Evolutionary conservation across 2,888 invertebrate species (phyloP), one percentile per base, ranked within the genome.

Genomic region (Phoenoteleia sp.): DNA sequence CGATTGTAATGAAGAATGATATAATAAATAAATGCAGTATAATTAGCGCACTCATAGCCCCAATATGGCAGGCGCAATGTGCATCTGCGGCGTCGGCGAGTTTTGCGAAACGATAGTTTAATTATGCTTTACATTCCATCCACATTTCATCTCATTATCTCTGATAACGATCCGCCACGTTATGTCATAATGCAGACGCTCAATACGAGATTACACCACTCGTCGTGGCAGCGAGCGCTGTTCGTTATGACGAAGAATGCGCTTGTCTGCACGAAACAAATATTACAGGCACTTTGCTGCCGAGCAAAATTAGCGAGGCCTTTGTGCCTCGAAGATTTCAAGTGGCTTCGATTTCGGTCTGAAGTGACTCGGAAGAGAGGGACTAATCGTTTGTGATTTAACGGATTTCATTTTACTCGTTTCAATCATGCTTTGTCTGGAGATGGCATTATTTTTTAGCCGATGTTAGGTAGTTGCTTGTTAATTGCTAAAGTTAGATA

Each of bases 91-190:
- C 60, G 5, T 4, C 23, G n/a, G 4, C 42, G 69, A 69, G 45
- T 25, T 69, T 71, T 15, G 62, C 72, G 67, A 69, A 72, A 69
- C 77, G 74, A 81, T 85, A 79, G 85, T 81, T 85, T 85, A 81
- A 85, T 85, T 79, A 81, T 69, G 85, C 85, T 64, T 49, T 29
- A 62, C 79, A 69, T 77, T 81, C 67, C 69, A 62, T 67, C 74
- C 77, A 69, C 77, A 75, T 85, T 85, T 81, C 85, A 81, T 85
- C 72, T 81, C 75, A 81, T 85, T 85, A 85, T 81, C 81, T 36
- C 64, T 29, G 52, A 74, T 85, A 85, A 81, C 79, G 79, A 81
- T 72, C 77, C 72, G 23, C 69, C 74, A 9, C 67, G 81, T 85
- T 74, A 72, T 77, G 69, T 77, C 83, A 69, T 66, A 83, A 79